phyloP scores from a whole-genome alignment of 2,113 vertebrate species.

The Symphodus melops region DNA sequence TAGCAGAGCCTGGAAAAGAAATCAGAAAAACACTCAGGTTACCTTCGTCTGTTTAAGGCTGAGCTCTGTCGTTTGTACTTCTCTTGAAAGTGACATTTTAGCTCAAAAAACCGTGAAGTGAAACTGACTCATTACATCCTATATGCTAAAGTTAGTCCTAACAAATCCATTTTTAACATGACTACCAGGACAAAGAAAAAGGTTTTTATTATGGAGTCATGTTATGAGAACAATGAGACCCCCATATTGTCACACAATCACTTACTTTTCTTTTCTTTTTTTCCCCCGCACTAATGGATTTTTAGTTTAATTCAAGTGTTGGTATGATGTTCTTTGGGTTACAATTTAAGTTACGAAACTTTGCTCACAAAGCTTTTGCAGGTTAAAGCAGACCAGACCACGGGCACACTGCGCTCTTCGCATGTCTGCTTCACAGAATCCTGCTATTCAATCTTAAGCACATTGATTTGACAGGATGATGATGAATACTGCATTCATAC shows the following conservation, averaged over 20 bases:
- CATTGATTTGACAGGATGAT: background rate
- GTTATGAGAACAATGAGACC: background rate
- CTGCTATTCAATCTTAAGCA: background rate
- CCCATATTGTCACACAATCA: background rate
- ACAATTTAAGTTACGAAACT: background rate
- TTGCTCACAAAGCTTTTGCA: background rate
- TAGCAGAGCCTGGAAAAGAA: conserved; percentile 89
- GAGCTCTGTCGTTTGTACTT: background rate
- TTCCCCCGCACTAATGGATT: background rate
- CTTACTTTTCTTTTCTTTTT: too few species aligned
- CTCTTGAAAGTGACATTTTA: background rate
- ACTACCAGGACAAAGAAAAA: background rate
- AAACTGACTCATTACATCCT: too few species aligned
- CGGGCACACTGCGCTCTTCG: background rate
- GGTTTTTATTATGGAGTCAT: too few species aligned
- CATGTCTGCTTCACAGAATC: background rate
- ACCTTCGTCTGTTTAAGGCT: background rate
- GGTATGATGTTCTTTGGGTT: background rate
- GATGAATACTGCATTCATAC: background rate
- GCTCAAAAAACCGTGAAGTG: background rate
- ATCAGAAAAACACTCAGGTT: conserved; percentile 18
- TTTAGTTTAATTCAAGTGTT: background rate
- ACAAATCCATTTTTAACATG: background rate
- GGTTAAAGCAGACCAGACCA: background rate
- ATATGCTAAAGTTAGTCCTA: background rate